These are phyloP conservation scores for Pilophorus perplexus DNA, from an alignment of 2,888 invertebrate species.

Conservation along the genomic window DNA sequence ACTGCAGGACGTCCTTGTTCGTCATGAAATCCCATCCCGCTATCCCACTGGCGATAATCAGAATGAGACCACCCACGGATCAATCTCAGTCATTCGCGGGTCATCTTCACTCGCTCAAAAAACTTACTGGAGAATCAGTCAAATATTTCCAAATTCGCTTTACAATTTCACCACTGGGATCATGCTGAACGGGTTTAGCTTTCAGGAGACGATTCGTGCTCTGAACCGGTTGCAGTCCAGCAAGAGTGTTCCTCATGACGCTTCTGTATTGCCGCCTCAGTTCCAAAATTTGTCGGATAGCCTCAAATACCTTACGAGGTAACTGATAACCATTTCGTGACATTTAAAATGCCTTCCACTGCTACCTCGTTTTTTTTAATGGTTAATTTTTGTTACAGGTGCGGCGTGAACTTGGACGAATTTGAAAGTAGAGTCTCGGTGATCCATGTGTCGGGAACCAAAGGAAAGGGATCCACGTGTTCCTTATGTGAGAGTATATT, in stretches of 20 bases:
- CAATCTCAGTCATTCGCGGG: too few species aligned
- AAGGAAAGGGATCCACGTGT: constrained; percentile 96
- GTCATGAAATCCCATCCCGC: too few species aligned
- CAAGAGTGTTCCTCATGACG: constrained; percentile 53
- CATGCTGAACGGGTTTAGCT: constrained; percentile 41
- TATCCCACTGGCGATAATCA: too few species aligned
- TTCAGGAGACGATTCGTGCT: constrained; percentile 66
- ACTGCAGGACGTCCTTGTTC: too few species aligned
- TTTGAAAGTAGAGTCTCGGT: constrained; percentile 61
- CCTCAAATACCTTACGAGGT: constrained; percentile 58
- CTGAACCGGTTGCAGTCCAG: constrained; percentile 74
- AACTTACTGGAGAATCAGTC: too few species aligned
- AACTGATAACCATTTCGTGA: constrained; percentile 42
- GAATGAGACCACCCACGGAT: too few species aligned
- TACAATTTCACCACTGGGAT: too few species aligned
- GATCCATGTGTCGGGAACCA: constrained; percentile 95
- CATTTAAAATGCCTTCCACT: not conserved
- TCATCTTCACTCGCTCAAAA: too few species aligned
- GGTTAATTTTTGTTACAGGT: constrained; percentile 42
- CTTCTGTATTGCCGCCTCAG: not conserved
- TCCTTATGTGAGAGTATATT: constrained; percentile 89
- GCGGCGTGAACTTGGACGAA: constrained; percentile 44
- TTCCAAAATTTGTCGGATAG: constrained; percentile 49
- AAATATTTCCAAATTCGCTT: too few species aligned
- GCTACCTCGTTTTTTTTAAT: too few species aligned